Conservation (phyloP, 2,888 invertebrate genomes). For the Herminia tarsipennalis region DNA sequence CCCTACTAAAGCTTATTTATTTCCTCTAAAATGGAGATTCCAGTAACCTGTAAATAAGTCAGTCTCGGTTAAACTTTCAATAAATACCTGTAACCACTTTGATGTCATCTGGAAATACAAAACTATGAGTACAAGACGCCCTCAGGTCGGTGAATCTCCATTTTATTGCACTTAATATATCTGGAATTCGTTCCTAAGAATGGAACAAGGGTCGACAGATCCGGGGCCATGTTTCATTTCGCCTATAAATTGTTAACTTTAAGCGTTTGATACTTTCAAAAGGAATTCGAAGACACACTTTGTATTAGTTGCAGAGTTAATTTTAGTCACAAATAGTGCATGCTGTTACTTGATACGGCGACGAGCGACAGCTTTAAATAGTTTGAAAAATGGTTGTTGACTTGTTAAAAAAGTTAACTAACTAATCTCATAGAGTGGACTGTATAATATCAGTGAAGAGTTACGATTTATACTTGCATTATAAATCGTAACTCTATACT, state of each 20-base stretch:
- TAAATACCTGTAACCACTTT: background rate
- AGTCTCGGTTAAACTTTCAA: background rate
- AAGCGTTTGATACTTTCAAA: conserved; percentile 42
- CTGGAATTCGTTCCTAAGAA: conserved; percentile 22
- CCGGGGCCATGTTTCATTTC: conserved; percentile 37
- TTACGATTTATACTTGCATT: too few relatives aligned
- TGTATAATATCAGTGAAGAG: too few relatives aligned
- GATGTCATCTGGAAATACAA: conserved; percentile 10
- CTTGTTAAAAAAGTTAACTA: conserved; percentile 4
- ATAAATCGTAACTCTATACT: too few relatives aligned
- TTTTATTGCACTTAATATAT: conserved; percentile 22
- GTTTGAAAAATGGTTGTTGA: conserved; percentile 2
- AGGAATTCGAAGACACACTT: conserved; percentile 30
- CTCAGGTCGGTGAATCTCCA: conserved; percentile 7
- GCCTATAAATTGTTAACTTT: conserved; percentile 39
- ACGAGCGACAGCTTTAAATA: conserved; percentile 17
- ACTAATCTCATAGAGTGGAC: background rate
- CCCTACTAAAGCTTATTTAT: too few relatives aligned
- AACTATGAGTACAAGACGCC: background rate
- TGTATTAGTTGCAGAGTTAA: conserved; percentile 25
- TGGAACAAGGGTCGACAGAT: conserved; percentile 31
- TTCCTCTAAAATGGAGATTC: too few relatives aligned
- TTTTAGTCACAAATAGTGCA: conserved; percentile 35
- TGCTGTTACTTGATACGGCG: conserved; percentile 26
- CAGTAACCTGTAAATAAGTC: too few relatives aligned